Base-by-base conservation (phyloP, 2,113 vertebrate genomes). In the Ardeotis arabs region DNA sequence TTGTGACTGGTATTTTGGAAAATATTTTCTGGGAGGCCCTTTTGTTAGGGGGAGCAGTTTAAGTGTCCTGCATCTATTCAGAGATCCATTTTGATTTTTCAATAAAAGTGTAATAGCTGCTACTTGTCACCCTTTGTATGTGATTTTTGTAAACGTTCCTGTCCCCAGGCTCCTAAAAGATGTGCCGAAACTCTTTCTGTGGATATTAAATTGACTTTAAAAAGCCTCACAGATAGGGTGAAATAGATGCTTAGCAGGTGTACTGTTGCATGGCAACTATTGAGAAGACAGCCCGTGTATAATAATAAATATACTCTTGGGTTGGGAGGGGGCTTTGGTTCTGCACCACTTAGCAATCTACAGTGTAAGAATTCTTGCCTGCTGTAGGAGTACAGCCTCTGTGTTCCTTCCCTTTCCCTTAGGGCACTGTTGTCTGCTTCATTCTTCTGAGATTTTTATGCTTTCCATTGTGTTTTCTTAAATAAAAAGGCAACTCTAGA, bases 401-500 rank as follows among this genome's bases (percentile, higher is more conserved):
- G 68, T 94, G 74, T 82, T 87, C 58, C 50, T 89, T 87, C 69
- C 24, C 33, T 90, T 93, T 88, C 69, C 93, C 90, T 95, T 25
- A 70, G 90, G 95, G 94, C 68, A 80, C n/a, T 72, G 33, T 66
- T 92, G 89, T 89, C 55, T 93, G 28, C 35, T 86, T 94, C 90
- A 89, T 95, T 94, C 79, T 91, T 78, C 73, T 44, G 83, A 92
- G 55, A 33, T 63, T 93, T 96, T 92, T 85, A 14, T 94, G 78
- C 81, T 91, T 93, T 72, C 89, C 82, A 93, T 87, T 97, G 95
- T 97, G 93, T 95, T 89, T 91, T 95, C 58, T 95, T 89, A 89
- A 96, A 95, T 89, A 35, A 95, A 92, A 87, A 85, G 50, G 55
- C 63, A 75, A 47, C 89, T 83, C 77, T 45, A 67, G 82, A 94